phyloP scores from a whole-genome alignment of 30 jellyfish, hydroid and myxozoan genomes.

The Aurelia coerulea region DNA sequence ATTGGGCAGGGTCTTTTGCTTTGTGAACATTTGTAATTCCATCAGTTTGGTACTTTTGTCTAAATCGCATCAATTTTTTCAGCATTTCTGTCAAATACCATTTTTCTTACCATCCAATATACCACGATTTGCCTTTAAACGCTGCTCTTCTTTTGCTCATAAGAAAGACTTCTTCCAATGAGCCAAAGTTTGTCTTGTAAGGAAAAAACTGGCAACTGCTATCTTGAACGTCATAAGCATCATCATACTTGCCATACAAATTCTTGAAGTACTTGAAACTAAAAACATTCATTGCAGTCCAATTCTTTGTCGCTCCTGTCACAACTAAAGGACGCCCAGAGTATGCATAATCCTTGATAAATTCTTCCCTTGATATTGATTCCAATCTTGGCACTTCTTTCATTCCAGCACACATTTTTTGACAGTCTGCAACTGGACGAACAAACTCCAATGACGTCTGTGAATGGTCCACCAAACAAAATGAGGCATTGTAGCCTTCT shows the following conservation, averaged over 20 bases:
- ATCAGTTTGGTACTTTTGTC: too few species aligned
- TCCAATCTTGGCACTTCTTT: slow-evolving; percentile 80
- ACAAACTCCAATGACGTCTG: slow-evolving; percentile 61
- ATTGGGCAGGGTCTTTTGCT: too few species aligned
- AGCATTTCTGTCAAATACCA: too few species aligned
- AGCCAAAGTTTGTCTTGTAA: slow-evolving; percentile 82
- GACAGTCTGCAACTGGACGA: slow-evolving; percentile 82
- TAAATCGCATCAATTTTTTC: too few species aligned
- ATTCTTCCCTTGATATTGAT: slow-evolving; percentile 71
- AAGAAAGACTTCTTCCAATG: slow-evolving; percentile 66
- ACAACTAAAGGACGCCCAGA: slow-evolving; percentile 93
- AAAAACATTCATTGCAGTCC: slow-evolving; percentile 89
- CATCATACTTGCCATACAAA: slow-evolving; percentile 62
- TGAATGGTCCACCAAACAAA: slow-evolving; percentile 62
- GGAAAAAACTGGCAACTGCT: slow-evolving; percentile 91
- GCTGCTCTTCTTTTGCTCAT: slow-evolving; percentile 87
- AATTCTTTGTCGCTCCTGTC: slow-evolving; percentile 78
- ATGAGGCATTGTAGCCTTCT: slow-evolving; percentile 4
- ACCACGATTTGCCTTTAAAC: slow-evolving; percentile 84
- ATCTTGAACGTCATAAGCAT: slow-evolving; percentile 76
- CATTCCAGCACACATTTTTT: slow-evolving; percentile 81
- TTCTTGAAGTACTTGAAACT: slow-evolving; percentile 69
- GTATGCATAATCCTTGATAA: slow-evolving; percentile 80
- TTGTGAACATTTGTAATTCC: too few species aligned
- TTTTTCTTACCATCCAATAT: slow-evolving; percentile 95